phyloP scores from a whole-genome alignment of 1,140 invertebrate genomes.

The Hycleus phaleratus region DNA sequence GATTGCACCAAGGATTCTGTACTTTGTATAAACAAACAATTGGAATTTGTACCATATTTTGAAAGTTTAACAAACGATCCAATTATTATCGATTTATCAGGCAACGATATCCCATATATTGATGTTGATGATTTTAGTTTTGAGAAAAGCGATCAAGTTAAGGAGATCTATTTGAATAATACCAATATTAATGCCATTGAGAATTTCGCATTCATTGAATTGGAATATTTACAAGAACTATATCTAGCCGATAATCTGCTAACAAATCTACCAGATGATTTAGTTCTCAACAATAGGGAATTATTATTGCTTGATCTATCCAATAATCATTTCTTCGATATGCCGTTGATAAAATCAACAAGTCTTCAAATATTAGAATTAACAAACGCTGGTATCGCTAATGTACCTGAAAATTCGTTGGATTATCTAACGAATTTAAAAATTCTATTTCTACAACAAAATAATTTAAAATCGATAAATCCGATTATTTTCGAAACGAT shows the following conservation, averaged over 20 bases:
- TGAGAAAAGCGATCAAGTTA: slow-evolving; percentile 23
- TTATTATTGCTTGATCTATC: slow-evolving; percentile 29
- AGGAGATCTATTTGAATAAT: slow-evolving; percentile 31
- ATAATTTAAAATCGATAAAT: slow-evolving; percentile 29
- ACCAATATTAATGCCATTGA: slow-evolving; percentile 27
- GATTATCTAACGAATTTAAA: slow-evolving; percentile 27
- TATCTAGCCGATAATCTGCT: slow-evolving; percentile 30
- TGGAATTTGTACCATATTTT: slow-evolving; percentile 27
- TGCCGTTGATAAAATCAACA: slow-evolving; percentile 27
- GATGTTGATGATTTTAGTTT: slow-evolving; percentile 26
- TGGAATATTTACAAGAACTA: slow-evolving; percentile 30
- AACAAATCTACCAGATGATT: slow-evolving; percentile 19
- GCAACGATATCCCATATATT: slow-evolving; percentile 25
- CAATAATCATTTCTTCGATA: slow-evolving; percentile 27
- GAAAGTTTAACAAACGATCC: slow-evolving; percentile 23
- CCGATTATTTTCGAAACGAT: slow-evolving; percentile 22
- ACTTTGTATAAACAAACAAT: slow-evolving; percentile 18
- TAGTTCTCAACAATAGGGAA: slow-evolving; percentile 22
- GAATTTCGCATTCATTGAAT: slow-evolving; percentile 22
- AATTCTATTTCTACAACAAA: slow-evolving; percentile 28
- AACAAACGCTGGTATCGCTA: slow-evolving; percentile 25
- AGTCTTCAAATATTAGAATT: slow-evolving; percentile 27
- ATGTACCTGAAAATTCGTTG: slow-evolving; percentile 17
- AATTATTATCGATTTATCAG: slow-evolving; percentile 30
- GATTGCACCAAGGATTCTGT: slow-evolving; percentile 25